phyloP scores from a whole-genome alignment of 1,140 invertebrate genomes.

The Drosophila leontia region DNA sequence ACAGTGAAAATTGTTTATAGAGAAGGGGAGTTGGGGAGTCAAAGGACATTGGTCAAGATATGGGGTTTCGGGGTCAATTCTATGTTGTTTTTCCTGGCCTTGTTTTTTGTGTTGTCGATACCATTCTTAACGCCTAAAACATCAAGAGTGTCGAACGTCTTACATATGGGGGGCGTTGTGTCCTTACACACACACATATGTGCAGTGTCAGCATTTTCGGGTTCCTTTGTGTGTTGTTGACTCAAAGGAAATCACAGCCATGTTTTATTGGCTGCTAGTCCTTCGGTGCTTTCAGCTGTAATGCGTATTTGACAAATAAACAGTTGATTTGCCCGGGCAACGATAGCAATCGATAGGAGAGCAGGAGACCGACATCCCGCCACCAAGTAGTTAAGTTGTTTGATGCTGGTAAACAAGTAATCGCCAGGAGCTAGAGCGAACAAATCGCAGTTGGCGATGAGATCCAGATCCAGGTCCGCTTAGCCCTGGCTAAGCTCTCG shows the following conservation, averaged over 20 bases:
- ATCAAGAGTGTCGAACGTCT: slow-evolving; percentile 68
- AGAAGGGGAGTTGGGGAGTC: slow-evolving; percentile 24
- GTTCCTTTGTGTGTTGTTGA: slow-evolving; percentile 55
- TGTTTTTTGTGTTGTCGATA: slow-evolving; percentile 41
- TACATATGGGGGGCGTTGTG: slow-evolving; percentile 65
- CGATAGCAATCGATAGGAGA: slow-evolving; percentile 72
- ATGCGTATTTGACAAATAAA: slow-evolving; percentile 84
- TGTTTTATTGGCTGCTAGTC: slow-evolving; percentile 69
- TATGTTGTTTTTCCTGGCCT: slow-evolving; percentile 26
- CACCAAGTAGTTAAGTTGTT: slow-evolving; percentile 79
- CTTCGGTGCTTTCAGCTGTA: slow-evolving; percentile 68
- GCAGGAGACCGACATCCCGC: slow-evolving; percentile 1
- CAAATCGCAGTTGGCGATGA: slow-evolving; percentile 30
- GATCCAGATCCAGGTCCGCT: slow-evolving; percentile 15
- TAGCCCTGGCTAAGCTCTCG: slow-evolving; percentile 49
- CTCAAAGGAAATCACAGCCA: slow-evolving; percentile 68
- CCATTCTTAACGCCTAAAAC: slow-evolving; percentile 73
- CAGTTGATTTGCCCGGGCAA: slow-evolving; percentile 72
- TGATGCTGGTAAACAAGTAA: slow-evolving; percentile 80
- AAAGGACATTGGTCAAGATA: slow-evolving; percentile 32
- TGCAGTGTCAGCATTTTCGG: slow-evolving; percentile 72
- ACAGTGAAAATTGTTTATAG: slow-evolving; percentile 79
- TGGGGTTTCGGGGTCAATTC: slow-evolving; percentile 53
- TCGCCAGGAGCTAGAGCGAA: slow-evolving; percentile 48
- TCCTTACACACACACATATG: slow-evolving; percentile 64